phyloP scores from a whole-genome alignment of 2,113 vertebrate genomes.

The Mus pahari region DNA sequence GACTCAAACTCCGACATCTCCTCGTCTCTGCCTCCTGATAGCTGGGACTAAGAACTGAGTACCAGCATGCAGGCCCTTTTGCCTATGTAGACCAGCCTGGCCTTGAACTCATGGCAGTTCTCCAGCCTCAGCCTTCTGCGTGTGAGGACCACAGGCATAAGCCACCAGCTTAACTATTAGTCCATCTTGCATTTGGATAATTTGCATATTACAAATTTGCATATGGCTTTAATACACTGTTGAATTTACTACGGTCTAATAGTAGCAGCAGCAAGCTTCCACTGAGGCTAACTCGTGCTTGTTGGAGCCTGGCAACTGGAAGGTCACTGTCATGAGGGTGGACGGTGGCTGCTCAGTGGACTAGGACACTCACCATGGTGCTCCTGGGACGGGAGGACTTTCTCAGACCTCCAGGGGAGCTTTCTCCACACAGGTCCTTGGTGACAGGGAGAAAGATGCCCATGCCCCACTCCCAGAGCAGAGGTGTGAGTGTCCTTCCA shows the following conservation, averaged over 20 bases:
- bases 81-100: neutral
- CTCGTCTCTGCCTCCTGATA: neutral
- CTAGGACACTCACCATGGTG: no score
- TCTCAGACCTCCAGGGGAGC: neutral
- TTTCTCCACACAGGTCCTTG: neutral
- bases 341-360: neutral
- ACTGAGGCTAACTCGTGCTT: neutral
- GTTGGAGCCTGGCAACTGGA: neutral
- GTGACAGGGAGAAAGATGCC: rapidly evolving
- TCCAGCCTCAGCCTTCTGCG: neutral
- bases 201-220: neutral
- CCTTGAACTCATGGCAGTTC: neutral
- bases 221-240: neutral
- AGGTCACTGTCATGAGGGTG: neutral
- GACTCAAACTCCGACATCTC: neutral
- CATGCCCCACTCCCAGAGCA: neutral
- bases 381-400: neutral
- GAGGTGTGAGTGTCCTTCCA: neutral
- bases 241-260: neutral
- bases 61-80: neutral
- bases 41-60: neutral
- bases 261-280: neutral
- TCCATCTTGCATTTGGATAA: neutral
- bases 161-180: neutral
- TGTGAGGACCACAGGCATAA: neutral